A percentile compares a stretch with the other conserved stretches of the same genome.
Evolutionary conservation across 2,797 vertebrate species (phyloP).

Genomic region (Saxicola maurus): DNA sequence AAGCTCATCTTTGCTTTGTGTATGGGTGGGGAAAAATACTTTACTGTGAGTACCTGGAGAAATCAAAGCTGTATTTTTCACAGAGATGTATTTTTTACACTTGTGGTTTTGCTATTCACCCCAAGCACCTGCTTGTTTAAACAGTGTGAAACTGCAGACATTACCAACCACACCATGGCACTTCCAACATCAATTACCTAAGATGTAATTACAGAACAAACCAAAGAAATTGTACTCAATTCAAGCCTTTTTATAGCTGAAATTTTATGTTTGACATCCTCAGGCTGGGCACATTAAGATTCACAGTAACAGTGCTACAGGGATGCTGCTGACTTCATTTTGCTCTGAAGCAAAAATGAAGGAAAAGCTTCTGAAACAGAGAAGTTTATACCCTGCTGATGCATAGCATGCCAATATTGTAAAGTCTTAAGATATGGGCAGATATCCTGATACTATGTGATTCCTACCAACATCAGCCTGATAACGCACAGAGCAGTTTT

Average conservation of each 20-base stretch:
- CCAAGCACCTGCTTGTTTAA: background rate
- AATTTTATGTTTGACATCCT: background rate
- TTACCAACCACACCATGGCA: background rate
- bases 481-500: background rate
- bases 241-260: background rate
- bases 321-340: background rate
- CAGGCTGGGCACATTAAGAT: background rate
- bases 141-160: background rate
- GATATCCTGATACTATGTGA: background rate
- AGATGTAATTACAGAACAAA: background rate
- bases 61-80: background rate
- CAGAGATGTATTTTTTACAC: background rate
- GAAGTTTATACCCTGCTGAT: background rate
- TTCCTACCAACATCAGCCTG: background rate
- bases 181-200: background rate
- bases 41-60: background rate
- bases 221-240: background rate
- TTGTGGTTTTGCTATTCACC: background rate
- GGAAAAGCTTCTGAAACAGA: background rate
- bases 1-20: fast-evolving
- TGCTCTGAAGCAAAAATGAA: background rate
- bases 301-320: background rate
- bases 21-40: background rate
- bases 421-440: background rate
- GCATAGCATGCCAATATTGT: fast-evolving